phyloP scores from a whole-genome alignment of 2,888 invertebrate species.

The Zele albiditarsus region DNA sequence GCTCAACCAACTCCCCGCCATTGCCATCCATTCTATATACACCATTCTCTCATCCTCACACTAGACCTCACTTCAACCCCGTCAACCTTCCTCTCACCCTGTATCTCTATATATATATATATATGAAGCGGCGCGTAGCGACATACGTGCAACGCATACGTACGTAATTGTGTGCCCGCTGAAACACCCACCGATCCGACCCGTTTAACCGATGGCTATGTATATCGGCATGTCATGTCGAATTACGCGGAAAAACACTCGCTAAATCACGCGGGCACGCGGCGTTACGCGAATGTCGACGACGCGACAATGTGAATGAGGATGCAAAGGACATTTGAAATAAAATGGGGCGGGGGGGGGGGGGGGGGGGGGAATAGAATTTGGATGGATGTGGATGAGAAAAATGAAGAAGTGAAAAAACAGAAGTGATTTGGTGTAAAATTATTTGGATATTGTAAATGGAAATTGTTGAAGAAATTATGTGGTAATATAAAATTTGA shows the following conservation, averaged over 20 bases:
- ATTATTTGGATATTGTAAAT: too few relatives aligned
- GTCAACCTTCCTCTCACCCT: conserved; percentile 37
- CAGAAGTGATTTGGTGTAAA: too few relatives aligned
- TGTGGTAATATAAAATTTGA: too few relatives aligned
- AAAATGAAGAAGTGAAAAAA: too few relatives aligned
- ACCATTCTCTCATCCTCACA: conserved; percentile 17
- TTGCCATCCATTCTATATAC: conserved; percentile 44
- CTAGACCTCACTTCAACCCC: conserved; percentile 41
- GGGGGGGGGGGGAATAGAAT: too few relatives aligned
- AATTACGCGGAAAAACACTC: conserved; percentile 39
- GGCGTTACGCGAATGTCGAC: neutral
- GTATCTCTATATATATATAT: conserved; percentile 38
- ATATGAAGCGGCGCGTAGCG: conserved; percentile 59
- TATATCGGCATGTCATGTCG: conserved; percentile 40
- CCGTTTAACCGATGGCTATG: conserved; percentile 41
- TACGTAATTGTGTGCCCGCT: conserved; percentile 65
- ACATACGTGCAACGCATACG: conserved; percentile 61
- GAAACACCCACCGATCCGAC: conserved; percentile 39
- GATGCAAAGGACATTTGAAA: neutral
- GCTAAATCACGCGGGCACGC: conserved; percentile 27
- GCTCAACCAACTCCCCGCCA: conserved; percentile 45
- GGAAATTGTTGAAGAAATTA: too few relatives aligned
- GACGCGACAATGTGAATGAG: neutral
- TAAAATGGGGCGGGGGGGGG: too few relatives aligned
- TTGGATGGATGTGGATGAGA: too few relatives aligned